Percentiles rank a stretch among this genome's conserved stretches.
phyloP scores from a whole-genome alignment of 2,113 vertebrate genomes.

The Corythornis vintsioides region DNA sequence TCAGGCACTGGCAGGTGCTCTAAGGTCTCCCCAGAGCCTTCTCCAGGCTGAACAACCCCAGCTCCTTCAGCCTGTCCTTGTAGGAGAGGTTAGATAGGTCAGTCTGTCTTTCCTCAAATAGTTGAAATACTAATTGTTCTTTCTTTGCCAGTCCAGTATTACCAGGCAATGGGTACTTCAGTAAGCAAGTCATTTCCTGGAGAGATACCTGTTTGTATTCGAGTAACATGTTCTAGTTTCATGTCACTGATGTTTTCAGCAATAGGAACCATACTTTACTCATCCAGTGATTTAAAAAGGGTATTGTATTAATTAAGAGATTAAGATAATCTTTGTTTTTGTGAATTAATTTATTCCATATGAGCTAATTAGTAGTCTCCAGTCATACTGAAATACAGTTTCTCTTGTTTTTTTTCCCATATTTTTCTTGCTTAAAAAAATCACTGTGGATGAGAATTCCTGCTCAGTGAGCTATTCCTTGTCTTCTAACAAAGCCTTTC shows the following conservation, averaged over 20 bases:
- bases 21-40: no score
- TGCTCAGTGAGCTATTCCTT: not conserved
- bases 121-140: not conserved
- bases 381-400: not conserved
- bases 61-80: no score
- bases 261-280: not conserved
- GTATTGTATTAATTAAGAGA: not conserved
- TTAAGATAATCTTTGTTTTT: not conserved
- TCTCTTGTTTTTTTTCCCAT: not conserved
- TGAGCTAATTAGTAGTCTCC: not conserved
- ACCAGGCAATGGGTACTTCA: not conserved
- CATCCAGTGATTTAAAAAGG: not conserved
- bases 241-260: not conserved
- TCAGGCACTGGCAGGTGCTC: no score
- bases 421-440: not conserved
- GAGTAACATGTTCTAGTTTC: not conserved
- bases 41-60: no score
- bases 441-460: not conserved
- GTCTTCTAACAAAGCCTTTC: not conserved
- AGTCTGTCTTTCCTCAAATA: not conserved
- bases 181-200: rapidly evolving
- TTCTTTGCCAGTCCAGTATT: not conserved
- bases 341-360: not conserved
- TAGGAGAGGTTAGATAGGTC: not conserved
- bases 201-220: not conserved